A percentile compares a stretch with the other conserved stretches of the same genome.
Conservation (phyloP, 2,888 invertebrate species). For the Melieria picta region DNA sequence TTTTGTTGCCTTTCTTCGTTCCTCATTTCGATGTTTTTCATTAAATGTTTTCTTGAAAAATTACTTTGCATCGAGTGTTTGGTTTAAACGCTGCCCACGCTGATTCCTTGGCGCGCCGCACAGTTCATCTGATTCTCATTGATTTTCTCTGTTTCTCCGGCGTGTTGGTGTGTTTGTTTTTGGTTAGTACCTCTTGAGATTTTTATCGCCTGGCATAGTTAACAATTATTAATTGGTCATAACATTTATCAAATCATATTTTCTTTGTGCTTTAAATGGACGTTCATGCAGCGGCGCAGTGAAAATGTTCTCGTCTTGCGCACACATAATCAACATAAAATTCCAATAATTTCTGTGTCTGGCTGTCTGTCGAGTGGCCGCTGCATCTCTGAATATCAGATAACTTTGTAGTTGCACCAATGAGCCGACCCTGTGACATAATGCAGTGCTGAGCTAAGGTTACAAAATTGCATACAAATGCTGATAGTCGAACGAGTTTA, state of each 20-base stretch:
- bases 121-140: conserved; percentile 5
- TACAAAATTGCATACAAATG: too few species aligned
- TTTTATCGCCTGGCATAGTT: conserved; percentile 32
- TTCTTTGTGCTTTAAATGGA: conserved; percentile 29
- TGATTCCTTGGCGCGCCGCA: not conserved
- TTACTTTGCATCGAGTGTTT: conserved; percentile 18
- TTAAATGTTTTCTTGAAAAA: conserved; percentile 22
- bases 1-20: conserved; percentile 10
- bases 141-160: conserved; percentile 2
- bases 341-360: conserved; percentile 23
- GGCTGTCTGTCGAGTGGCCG: conserved; percentile 10
- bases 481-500: too few species aligned
- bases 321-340: conserved; percentile 33
- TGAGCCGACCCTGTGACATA: conserved; percentile 13
- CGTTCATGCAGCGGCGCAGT: too few species aligned
- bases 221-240: conserved; percentile 51
- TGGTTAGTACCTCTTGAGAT: conserved; percentile 22
- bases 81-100: conserved; percentile 16
- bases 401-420: conserved; percentile 28
- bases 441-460: too few species aligned
- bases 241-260: conserved; percentile 48
- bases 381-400: conserved; percentile 21
- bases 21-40: conserved; percentile 10
- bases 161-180: conserved; percentile 3
- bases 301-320: not conserved